These are phyloP conservation scores for Epinotia nisella DNA, from an alignment of 2,888 invertebrate species.

Conservation along the genomic window DNA sequence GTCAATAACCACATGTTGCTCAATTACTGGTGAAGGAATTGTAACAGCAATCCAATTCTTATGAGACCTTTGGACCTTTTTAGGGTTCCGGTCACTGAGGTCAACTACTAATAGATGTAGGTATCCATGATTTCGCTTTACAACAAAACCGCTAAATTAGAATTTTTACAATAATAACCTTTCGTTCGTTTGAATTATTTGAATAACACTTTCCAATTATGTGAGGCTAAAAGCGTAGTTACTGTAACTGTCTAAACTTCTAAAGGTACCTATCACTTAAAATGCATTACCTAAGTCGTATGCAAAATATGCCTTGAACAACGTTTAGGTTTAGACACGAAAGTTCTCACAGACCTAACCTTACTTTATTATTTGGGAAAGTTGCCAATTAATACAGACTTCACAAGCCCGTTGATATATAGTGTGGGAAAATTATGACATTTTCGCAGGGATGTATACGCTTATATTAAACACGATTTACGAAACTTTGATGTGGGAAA, in stretches of 20 bases:
- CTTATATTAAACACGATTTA: not conserved
- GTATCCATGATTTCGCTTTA: too few species aligned
- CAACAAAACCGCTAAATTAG: not conserved
- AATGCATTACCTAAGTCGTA: not conserved
- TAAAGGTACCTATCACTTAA: too few species aligned
- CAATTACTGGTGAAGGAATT: not conserved
- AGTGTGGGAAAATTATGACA: slow-evolving; percentile 2
- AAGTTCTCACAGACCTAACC: not conserved
- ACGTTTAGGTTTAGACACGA: slow-evolving; percentile 4
- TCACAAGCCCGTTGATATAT: not conserved
- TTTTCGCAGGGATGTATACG: not conserved
- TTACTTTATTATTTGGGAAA: slow-evolving; percentile 16
- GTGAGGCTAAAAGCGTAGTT: not conserved
- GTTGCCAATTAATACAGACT: slow-evolving; percentile 1
- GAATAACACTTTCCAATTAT: not conserved
- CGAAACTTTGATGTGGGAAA: not conserved
- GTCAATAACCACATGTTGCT: slow-evolving; percentile 1
- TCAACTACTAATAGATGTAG: too few species aligned
- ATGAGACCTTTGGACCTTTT: too few species aligned
- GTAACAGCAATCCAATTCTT: too few species aligned
- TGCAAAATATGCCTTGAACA: not conserved
- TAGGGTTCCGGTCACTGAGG: too few species aligned
- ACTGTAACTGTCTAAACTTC: too few species aligned
- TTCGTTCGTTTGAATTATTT: too few species aligned
- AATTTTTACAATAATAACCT: not conserved